These are phyloP conservation scores for Cyprinodon variegatus DNA, from an alignment of 2,113 vertebrate species.

Conservation along the genomic window DNA sequence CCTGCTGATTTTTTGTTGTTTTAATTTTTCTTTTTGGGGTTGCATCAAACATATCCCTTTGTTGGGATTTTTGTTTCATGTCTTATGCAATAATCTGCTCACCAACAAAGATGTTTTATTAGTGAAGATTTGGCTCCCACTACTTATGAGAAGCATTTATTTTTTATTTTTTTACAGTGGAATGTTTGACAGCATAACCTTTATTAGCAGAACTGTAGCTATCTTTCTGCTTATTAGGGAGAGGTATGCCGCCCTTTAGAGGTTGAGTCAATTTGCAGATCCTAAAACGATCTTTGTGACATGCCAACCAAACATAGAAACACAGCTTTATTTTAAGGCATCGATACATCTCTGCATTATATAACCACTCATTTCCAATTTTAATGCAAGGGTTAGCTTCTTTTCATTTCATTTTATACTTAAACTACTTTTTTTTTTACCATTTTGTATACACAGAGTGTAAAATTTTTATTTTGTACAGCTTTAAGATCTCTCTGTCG, in stretches of 20 bases:
- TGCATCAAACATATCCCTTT: conserved; percentile 34
- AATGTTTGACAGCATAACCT: background rate
- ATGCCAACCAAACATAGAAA: too few species aligned
- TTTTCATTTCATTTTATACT: too few species aligned
- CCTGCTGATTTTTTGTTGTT: conserved; percentile 40
- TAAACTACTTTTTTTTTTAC: too few species aligned
- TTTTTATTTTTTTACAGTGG: background rate
- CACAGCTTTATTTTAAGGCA: too few species aligned
- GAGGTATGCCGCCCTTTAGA: background rate
- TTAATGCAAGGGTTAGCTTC: too few species aligned
- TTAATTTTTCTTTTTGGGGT: conserved; percentile 21
- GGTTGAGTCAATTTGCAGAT: background rate
- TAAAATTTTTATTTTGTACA: too few species aligned
- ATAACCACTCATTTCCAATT: too few species aligned
- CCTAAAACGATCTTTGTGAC: background rate
- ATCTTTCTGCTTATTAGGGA: background rate
- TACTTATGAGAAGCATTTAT: background rate
- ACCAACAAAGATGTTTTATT: conserved; percentile 14
- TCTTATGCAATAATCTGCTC: conserved; percentile 27
- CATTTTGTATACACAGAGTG: too few species aligned
- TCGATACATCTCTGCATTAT: too few species aligned
- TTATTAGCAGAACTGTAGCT: background rate
- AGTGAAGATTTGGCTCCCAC: conserved; percentile 25
- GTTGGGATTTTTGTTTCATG: conserved; percentile 28
- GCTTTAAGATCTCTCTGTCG: too few species aligned